Base-by-base conservation (phyloP, 2,888 invertebrate species). In the Shargacucullia verbasci region DNA sequence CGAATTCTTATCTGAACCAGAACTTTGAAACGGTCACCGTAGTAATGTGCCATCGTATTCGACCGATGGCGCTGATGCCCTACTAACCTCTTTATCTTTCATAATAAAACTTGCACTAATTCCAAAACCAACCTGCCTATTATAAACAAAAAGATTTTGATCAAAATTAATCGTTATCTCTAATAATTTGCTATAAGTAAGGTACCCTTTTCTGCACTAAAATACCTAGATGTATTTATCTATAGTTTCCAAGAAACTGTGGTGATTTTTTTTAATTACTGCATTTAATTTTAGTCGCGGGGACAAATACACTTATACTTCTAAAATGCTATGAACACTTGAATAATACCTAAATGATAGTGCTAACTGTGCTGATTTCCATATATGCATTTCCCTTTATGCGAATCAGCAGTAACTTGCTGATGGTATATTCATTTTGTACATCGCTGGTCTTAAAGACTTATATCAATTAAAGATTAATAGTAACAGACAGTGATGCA, bases 11-110 rank as follows among this genome's bases (percentile, higher is more conserved):
- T 86, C 82, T 74, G 63, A 74, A 53, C 65, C 57, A 70, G 59
- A 73, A 76, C 66, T 76, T 75, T 59, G 62, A 55, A 70, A 57
- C 34, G 55, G 69, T 72, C 64, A 64, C 67, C 59, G 60, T 68
- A 59, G 50, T 47, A 69, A 58, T 55, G 50, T 57, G 34, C 49
- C 41, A 65, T 66, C 58, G 68, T 41, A 48, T 64, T 53, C 48
- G 60, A 59, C 50, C 57, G 58, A 62, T 79, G 76, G 66, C 76
- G 76, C 65, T 66, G 70, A 69, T 87, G 83, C 70, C 84, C 88
- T 82, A 87, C 82, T 91, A 81, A 88, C 90, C 89, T 84, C 80
- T 80, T 82, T 86, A 84, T 84, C 82, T 67, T 52, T 13, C 56
- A 54, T 56, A 49, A 38, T 52, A 44, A 20, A 20, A 20, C 20